These are phyloP conservation scores for Sparus aurata DNA, from an alignment of 2,797 vertebrate species.

Conservation along the genomic window DNA sequence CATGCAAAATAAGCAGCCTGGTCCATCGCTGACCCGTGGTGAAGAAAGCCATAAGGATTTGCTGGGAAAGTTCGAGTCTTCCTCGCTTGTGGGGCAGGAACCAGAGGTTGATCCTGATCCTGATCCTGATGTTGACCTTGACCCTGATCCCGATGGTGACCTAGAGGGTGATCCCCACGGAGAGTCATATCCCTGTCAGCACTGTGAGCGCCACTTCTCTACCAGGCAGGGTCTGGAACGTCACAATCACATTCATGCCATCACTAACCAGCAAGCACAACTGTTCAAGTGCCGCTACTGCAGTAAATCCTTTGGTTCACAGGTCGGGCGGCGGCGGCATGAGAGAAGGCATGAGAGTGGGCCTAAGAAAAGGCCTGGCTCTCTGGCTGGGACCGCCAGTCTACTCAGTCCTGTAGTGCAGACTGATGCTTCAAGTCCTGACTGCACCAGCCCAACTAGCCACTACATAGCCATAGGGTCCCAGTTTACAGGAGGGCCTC, in stretches of 20 bases:
- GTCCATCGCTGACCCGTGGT: slow-evolving; percentile 55
- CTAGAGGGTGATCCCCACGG: slow-evolving; percentile 88
- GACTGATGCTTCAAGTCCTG: slow-evolving; percentile 82
- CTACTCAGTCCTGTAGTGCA: slow-evolving; percentile 75
- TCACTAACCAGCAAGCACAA: slow-evolving; percentile 86
- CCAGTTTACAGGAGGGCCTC: slow-evolving; percentile 75
- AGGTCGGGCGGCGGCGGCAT: slow-evolving; percentile 95
- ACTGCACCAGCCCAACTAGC: slow-evolving; percentile 76
- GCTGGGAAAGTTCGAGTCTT: slow-evolving; percentile 62
- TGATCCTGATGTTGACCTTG: slow-evolving; percentile 75
- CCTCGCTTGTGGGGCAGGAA: slow-evolving; percentile 72
- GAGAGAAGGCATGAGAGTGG: slow-evolving; percentile 95
- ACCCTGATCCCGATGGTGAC: slow-evolving; percentile 82
- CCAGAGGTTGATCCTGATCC: slow-evolving; percentile 75
- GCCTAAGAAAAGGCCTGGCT: slow-evolving; percentile 87
- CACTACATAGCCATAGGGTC: slow-evolving; percentile 78
- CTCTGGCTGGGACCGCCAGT: slow-evolving; percentile 76
- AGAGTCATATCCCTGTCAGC: slow-evolving; percentile 90
- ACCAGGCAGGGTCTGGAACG: slow-evolving; percentile 97
- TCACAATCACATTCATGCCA: slow-evolving; percentile 95
- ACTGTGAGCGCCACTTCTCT: slow-evolving; percentile 95
- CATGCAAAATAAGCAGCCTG: slow-evolving; percentile 81
- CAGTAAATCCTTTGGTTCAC: slow-evolving; percentile 95
- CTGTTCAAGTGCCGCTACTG: slow-evolving; percentile 97
- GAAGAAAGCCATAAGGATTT: slow-evolving; percentile 68